These are phyloP conservation scores for Brachyptera risi DNA, from an alignment of 2,888 invertebrate species.

Conservation along the genomic window DNA sequence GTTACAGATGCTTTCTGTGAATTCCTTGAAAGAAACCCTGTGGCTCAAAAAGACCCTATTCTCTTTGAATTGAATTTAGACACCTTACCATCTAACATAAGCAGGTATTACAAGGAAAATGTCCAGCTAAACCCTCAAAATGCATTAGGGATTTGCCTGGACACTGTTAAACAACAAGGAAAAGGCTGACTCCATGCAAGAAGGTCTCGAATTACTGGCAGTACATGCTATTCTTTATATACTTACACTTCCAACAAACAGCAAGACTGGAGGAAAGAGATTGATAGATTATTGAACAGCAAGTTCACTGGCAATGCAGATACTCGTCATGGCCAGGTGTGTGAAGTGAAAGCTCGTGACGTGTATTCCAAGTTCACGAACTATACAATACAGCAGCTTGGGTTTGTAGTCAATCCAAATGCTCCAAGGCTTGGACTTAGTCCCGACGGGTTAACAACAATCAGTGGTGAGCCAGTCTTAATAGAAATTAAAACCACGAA, in stretches of 20 bases:
- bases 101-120: neutral
- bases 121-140: neutral
- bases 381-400: neutral
- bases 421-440: conserved; percentile 7
- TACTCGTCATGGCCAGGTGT: neutral
- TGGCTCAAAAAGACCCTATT: neutral
- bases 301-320: neutral
- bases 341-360: neutral
- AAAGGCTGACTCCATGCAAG: neutral
- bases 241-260: neutral
- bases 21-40: neutral
- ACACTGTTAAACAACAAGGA: neutral
- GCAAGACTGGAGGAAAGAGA: neutral
- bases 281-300: neutral
- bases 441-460: neutral
- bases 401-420: conserved; percentile 7
- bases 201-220: neutral
- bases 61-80: neutral
- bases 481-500: conserved; percentile 7
- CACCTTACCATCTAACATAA: neutral
- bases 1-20: neutral
- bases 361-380: neutral
- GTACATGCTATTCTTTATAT: neutral
- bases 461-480: neutral
- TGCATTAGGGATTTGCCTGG: neutral